A percentile compares a stretch with the other conserved stretches of the same genome.
These are phyloP conservation scores for Urocynchramus pylzowi DNA, from an alignment of 2,113 vertebrate species.

Conservation along the genomic window DNA sequence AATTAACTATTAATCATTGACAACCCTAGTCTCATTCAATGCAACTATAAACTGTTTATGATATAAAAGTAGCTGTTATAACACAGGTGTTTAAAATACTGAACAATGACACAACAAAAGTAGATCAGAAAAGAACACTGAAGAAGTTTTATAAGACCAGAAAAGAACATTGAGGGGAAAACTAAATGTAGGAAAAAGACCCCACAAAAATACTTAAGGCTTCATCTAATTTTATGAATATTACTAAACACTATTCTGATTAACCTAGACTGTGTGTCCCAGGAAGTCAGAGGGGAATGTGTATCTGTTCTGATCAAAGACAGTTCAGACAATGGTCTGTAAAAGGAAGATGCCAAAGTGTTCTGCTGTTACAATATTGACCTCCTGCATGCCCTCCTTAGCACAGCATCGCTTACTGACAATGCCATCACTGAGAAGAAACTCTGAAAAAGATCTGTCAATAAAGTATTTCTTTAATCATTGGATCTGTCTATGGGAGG, in stretches of 20 bases:
- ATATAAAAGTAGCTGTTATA: not conserved
- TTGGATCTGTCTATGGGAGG: not conserved
- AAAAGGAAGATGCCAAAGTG: not conserved
- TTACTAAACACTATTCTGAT: not conserved
- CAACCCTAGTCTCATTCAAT: not conserved
- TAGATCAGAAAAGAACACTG: not conserved
- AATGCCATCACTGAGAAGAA: not conserved
- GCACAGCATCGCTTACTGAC: not conserved
- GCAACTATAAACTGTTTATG: not conserved
- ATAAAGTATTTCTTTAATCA: not conserved
- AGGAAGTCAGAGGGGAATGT: not conserved
- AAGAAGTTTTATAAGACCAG: not conserved
- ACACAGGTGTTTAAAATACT: not conserved
- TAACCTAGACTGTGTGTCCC: not conserved
- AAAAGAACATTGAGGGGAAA: not conserved
- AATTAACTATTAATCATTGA: not conserved
- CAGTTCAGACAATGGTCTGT: not conserved
- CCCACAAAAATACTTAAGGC: not conserved
- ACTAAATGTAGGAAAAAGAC: not conserved
- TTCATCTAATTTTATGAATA: not conserved
- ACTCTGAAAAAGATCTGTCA: not conserved
- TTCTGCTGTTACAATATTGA: not conserved
- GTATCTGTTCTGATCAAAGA: not conserved
- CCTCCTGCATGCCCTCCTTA: not conserved
- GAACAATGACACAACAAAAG: not conserved